Evolutionary conservation across 2,113 vertebrate species (phyloP).

Genomic region (Apodemus speciosus): DNA sequence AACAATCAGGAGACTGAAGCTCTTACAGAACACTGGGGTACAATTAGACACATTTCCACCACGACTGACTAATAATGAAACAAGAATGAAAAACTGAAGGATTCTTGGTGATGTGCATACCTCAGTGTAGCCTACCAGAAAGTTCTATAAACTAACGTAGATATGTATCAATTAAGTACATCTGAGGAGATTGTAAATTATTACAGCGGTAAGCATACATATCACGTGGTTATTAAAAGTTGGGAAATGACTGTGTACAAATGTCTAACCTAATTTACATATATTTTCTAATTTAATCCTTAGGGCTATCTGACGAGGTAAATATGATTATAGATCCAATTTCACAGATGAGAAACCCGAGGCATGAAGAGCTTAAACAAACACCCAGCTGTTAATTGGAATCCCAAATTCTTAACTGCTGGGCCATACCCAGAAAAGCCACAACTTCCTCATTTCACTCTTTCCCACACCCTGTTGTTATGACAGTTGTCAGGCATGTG

Average conservation of each 20-base stretch:
- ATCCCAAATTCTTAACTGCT: background rate
- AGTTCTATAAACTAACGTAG: background rate
- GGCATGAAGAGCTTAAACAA: slow-evolving; percentile 47
- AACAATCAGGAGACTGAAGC: background rate
- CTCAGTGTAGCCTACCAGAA: background rate
- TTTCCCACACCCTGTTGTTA: background rate
- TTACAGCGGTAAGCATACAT: background rate
- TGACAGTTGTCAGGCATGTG: background rate
- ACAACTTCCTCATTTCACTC: background rate
- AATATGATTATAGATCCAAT: slow-evolving; percentile 41
- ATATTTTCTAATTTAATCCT: slow-evolving; percentile 46
- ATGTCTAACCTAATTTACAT: slow-evolving; percentile 25
- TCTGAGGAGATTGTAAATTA: slow-evolving; percentile 29
- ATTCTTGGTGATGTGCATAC: background rate
- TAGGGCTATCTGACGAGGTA: slow-evolving; percentile 4
- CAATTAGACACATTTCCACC: background rate
- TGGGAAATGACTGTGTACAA: background rate
- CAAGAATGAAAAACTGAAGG: background rate
- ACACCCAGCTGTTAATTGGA: slow-evolving; percentile 18
- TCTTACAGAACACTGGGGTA: background rate
- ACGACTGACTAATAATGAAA: background rate
- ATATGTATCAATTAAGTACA: background rate
- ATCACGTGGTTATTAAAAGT: background rate
- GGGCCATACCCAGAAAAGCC: background rate
- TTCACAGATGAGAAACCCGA: slow-evolving; percentile 62